Evolutionary conservation across 1,140 invertebrate genomes (phyloP).

Genomic region (Chrysoperla carnea): DNA sequence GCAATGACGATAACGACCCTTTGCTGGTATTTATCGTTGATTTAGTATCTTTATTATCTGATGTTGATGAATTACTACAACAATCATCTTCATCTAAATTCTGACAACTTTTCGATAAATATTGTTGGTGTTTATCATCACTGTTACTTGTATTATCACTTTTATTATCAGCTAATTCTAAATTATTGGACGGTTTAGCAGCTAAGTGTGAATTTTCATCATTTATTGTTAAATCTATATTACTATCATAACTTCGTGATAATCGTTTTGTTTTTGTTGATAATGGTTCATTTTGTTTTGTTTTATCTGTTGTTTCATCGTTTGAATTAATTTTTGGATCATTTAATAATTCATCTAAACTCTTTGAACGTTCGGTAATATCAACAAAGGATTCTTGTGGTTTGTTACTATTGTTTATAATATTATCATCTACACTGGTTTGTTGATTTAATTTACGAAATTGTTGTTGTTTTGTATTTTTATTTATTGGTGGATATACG

Average conservation of each 20-base stretch:
- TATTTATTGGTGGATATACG: slow-evolving; percentile 10
- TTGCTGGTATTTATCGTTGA: slow-evolving; percentile 12
- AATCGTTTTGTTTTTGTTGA: slow-evolving; percentile 16
- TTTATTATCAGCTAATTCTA: slow-evolving; percentile 1
- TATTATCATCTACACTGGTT: slow-evolving; percentile 4
- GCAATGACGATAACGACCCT: slow-evolving; percentile 21
- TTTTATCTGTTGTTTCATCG: slow-evolving; percentile 7
- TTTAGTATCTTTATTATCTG: slow-evolving; percentile 10
- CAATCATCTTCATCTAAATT: slow-evolving; percentile 14
- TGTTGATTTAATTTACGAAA: neutral
- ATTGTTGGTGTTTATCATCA: neutral
- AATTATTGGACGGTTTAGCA: too few relatives aligned
- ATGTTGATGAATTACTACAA: slow-evolving; percentile 17
- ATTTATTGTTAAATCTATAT: slow-evolving; percentile 9
- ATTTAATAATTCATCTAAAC: slow-evolving; percentile 44
- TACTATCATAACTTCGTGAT: slow-evolving; percentile 23
- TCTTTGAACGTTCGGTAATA: slow-evolving; percentile 35
- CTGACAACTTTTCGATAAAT: slow-evolving; percentile 10
- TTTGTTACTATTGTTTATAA: slow-evolving; percentile 17
- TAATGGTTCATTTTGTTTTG: slow-evolving; percentile 16
- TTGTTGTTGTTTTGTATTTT: neutral
- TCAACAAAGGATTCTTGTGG: slow-evolving; percentile 12
- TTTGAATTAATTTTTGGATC: slow-evolving; percentile 15
- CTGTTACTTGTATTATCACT: slow-evolving; percentile 3
- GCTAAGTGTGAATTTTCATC: too few relatives aligned